phyloP scores from a whole-genome alignment of 2,113 vertebrate species.

The Gnathonemus echidnorhynchus region DNA sequence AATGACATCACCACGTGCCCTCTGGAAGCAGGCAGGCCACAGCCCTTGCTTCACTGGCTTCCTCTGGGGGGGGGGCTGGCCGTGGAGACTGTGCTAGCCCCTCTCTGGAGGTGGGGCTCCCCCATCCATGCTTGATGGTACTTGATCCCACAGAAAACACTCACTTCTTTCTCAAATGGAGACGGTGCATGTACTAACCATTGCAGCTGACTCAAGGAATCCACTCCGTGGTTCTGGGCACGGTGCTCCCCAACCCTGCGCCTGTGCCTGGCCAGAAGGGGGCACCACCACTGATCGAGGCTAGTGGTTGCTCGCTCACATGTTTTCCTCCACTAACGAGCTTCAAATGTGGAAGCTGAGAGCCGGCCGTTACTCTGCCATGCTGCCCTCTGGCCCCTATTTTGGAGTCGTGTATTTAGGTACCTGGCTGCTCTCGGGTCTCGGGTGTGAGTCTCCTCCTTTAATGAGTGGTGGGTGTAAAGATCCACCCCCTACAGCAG shows the following conservation, averaged over 20 bases:
- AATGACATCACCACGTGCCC: slow-evolving; percentile 40
- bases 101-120: background rate
- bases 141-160: background rate
- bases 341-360: background rate
- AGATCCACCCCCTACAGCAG: slow-evolving; percentile 36
- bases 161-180: background rate
- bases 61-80: background rate
- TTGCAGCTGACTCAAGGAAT: background rate
- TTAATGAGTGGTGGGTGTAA: slow-evolving; percentile 44
- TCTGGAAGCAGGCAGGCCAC: background rate
- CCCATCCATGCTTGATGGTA: background rate
- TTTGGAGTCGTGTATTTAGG: slow-evolving; percentile 28
- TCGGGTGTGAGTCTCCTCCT: slow-evolving; percentile 39
- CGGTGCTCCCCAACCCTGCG: background rate
- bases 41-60: slow-evolving; percentile 13
- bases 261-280: background rate
- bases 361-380: background rate
- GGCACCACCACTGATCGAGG: background rate
- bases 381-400: background rate
- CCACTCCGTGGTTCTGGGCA: background rate
- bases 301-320: background rate
- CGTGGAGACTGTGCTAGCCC: background rate
- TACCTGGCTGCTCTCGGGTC: slow-evolving; percentile 32
- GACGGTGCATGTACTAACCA: background rate
- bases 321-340: background rate